Percentiles rank a stretch among this genome's conserved stretches.
Evolutionary conservation across 2,888 invertebrate genomes (phyloP).

Genomic region (Sussaba pulchella): DNA sequence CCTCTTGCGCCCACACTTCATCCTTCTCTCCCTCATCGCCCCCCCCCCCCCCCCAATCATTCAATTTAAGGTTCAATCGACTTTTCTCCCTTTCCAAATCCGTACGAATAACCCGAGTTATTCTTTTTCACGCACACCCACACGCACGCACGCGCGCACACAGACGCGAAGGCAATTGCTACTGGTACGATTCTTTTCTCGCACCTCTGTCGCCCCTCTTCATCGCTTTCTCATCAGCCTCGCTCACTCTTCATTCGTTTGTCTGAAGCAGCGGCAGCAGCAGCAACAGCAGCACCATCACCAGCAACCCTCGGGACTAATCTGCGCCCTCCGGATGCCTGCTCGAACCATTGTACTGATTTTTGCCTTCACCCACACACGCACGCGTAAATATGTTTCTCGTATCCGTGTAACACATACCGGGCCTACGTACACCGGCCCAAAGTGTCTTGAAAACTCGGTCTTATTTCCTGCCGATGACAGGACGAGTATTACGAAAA

Average conservation of each 20-base stretch:
- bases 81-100: slow-evolving; percentile 72
- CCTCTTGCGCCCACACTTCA: too few species aligned
- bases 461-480: slow-evolving; percentile 82
- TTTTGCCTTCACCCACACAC: slow-evolving; percentile 16
- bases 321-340: slow-evolving; percentile 52
- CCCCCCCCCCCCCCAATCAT: slow-evolving; percentile 80
- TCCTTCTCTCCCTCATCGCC: too few species aligned
- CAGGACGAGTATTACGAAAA: slow-evolving; percentile 82
- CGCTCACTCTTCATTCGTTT: slow-evolving; percentile 39
- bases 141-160: neutral
- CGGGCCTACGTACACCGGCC: slow-evolving; percentile 59
- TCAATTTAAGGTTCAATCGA: slow-evolving; percentile 84
- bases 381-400: slow-evolving; percentile 3
- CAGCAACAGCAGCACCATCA: slow-evolving; percentile 30
- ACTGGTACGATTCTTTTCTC: slow-evolving; percentile 43
- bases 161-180: slow-evolving; percentile 45
- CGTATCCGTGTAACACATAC: slow-evolving; percentile 27
- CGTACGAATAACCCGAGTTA: slow-evolving; percentile 34
- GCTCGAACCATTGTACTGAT: slow-evolving; percentile 54
- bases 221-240: slow-evolving; percentile 56
- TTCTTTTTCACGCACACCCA: slow-evolving; percentile 54
- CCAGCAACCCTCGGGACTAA: slow-evolving; percentile 67
- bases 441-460: slow-evolving; percentile 75
- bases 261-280: slow-evolving; percentile 9
- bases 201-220: slow-evolving; percentile 56